Evolutionary conservation across 2,888 invertebrate genomes (phyloP).

Genomic region (Petrolisthes manimaculis): DNA sequence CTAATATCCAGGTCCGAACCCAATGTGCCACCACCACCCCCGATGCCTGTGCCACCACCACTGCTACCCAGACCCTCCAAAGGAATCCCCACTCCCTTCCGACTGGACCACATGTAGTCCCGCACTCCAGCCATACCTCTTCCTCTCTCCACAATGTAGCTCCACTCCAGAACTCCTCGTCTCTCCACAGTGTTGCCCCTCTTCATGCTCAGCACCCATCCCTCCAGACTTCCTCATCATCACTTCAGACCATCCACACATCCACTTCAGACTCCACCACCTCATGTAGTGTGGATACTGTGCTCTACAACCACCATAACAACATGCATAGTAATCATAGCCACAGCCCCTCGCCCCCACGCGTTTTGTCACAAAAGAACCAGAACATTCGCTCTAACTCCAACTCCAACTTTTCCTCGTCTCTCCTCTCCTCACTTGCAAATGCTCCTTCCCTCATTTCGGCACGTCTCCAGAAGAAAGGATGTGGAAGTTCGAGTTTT

Average conservation of each 20-base stretch:
- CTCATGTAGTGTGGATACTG: conserved; percentile 38
- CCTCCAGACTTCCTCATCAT: conserved; percentile 16
- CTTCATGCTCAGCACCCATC: conserved; percentile 15
- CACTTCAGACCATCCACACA: conserved; percentile 34
- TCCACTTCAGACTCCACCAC: conserved; percentile 36
- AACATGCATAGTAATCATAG: not conserved
- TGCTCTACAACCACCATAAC: conserved; percentile 41
- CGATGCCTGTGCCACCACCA: conserved; percentile 57
- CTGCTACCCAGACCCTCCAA: conserved; percentile 56
- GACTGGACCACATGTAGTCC: conserved; percentile 14
- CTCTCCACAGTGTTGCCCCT: conserved; percentile 22
- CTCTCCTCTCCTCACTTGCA: conserved; percentile 12
- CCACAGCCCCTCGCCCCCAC: not conserved
- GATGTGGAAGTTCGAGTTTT: conserved; percentile 46
- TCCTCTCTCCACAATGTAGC: conserved; percentile 28
- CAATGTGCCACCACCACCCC: conserved; percentile 58
- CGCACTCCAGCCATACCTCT: not conserved
- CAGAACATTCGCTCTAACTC: conserved; percentile 25
- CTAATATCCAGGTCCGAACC: conserved; percentile 56
- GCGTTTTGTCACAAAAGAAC: conserved; percentile 4
- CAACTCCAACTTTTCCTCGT: conserved; percentile 30
- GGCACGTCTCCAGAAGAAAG: conserved; percentile 51
- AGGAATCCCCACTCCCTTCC: conserved; percentile 27
- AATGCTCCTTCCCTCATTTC: conserved; percentile 26
- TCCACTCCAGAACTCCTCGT: conserved; percentile 43